Percentiles rank a stretch among this genome's conserved stretches.
These are phyloP conservation scores for Embidobia sp. DNA, from an alignment of 2,888 invertebrate genomes.

Conservation along the genomic window DNA sequence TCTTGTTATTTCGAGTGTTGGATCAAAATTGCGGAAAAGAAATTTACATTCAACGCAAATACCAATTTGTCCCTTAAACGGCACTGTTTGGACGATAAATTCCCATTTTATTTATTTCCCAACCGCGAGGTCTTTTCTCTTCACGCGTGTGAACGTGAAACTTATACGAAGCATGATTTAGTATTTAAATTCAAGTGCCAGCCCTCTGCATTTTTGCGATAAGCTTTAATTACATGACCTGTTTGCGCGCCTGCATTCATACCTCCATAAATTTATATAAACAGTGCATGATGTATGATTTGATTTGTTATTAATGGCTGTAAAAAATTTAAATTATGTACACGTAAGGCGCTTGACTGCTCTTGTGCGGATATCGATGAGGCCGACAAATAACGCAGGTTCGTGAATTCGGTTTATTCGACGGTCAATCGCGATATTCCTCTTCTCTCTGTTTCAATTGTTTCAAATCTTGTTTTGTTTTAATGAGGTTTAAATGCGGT, in stretches of 20 bases:
- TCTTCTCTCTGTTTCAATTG: neutral
- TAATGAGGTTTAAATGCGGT: constrained; percentile 7
- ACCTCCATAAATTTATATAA: constrained; percentile 23
- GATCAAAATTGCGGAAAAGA: constrained; percentile 1
- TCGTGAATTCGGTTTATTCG: constrained; percentile 26
- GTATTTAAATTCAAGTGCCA: constrained; percentile 24
- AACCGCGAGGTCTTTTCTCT: neutral
- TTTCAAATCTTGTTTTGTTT: constrained; percentile 19
- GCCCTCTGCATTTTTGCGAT: constrained; percentile 27
- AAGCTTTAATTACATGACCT: constrained; percentile 33
- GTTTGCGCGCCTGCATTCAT: constrained; percentile 6
- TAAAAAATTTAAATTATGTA: constrained; percentile 15
- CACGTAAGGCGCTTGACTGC: constrained; percentile 2
- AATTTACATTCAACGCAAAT: constrained; percentile 34
- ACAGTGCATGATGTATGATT: constrained; percentile 23
- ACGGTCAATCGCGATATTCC: constrained; percentile 2
- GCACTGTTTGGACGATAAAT: constrained; percentile 8
- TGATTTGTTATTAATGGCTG: constrained; percentile 23
- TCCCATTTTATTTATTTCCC: constrained; percentile 29
- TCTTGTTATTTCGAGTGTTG: no score
- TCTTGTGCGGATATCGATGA: constrained; percentile 1
- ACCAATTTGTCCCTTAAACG: constrained; percentile 21
- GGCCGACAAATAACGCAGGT: neutral
- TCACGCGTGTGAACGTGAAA: constrained; percentile 10
- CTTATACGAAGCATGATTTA: constrained; percentile 18